These are phyloP conservation scores for Heliopora coerulea DNA, from an alignment of 92 coral and sea anemone species.

Conservation along the genomic window DNA sequence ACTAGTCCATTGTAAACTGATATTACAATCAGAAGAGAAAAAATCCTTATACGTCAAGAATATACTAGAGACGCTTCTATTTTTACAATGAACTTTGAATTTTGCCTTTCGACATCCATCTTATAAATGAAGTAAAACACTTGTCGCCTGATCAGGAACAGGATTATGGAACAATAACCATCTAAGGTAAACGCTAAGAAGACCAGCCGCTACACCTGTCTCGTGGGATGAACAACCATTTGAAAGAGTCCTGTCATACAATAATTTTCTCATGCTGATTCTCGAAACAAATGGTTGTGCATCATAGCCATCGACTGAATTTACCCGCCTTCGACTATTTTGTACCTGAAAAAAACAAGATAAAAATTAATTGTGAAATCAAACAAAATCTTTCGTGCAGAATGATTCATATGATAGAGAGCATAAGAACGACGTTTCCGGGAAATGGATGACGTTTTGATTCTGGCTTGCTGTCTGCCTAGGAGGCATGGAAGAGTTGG, in stretches of 20 bases:
- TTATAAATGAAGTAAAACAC: neutral
- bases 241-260: constrained; percentile 35
- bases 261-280: constrained; percentile 34
- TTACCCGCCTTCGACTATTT: neutral
- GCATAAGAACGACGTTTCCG: no score
- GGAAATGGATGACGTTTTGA: no score
- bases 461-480: no score
- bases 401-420: no score
- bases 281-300: constrained; percentile 4
- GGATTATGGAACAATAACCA: constrained; percentile 19
- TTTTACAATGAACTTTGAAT: neutral
- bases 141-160: neutral
- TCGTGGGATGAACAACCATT: constrained; percentile 44
- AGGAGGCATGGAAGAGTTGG: no score
- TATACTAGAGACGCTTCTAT: no score
- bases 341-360: neutral
- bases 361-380: no score
- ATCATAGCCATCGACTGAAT: constrained; percentile 3
- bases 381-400: no score
- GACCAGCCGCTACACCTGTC: constrained; percentile 40
- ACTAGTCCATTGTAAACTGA: no score
- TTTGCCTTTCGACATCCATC: neutral
- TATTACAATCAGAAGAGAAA: no score
- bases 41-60: no score
- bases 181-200: constrained; percentile 32